A percentile compares a stretch with the other conserved stretches of the same genome.
These are phyloP conservation scores for Fukomys damarensis DNA, from an alignment of 2,113 vertebrate species.

Conservation along the genomic window DNA sequence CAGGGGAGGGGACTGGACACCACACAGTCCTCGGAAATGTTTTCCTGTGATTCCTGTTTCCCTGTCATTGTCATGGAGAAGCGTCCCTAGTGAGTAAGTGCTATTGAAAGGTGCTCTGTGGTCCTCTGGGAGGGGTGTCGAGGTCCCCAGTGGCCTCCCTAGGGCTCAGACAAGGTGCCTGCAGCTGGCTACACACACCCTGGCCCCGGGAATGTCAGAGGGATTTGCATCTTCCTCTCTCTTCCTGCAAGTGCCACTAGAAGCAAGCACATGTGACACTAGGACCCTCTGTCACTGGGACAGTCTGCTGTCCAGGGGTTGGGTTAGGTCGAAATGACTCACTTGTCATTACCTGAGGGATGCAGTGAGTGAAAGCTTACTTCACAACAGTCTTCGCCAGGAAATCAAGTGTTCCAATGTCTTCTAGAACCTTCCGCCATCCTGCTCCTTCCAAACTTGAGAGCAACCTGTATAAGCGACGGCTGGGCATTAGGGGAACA, in stretches of 20 bases:
- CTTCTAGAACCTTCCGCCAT: background rate
- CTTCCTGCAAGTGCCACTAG: background rate
- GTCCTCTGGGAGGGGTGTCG: too few species aligned
- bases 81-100: background rate
- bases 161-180: background rate
- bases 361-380: fast-evolving
- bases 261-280: too few species aligned
- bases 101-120: background rate
- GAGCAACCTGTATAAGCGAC: background rate
- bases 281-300: background rate
- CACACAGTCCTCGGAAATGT: background rate
- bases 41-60: background rate
- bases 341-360: background rate
- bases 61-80: background rate
- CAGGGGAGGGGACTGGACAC: background rate
- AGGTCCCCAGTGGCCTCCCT: background rate
- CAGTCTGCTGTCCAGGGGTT: background rate
- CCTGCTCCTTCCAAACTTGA: background rate
- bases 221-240: background rate
- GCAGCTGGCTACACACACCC: background rate
- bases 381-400: background rate
- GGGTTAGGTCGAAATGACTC: background rate
- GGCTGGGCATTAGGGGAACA: background rate
- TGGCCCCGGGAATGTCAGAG: background rate
- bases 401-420: background rate